Evolutionary conservation across 2,113 vertebrate genomes (phyloP).

Genomic region (Tautogolabrus adspersus): DNA sequence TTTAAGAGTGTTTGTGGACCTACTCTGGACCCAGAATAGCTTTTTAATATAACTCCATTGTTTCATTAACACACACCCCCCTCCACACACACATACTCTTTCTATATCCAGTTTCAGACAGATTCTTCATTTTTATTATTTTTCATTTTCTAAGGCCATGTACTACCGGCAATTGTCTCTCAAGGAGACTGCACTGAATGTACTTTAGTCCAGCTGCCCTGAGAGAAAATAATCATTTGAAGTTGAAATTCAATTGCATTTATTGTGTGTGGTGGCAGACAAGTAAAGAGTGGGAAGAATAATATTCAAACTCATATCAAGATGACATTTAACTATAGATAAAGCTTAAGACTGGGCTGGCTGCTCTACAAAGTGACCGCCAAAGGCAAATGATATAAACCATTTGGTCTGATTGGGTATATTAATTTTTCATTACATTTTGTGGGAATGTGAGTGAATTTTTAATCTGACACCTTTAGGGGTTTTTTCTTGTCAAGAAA

Average conservation of each 20-base stretch:
- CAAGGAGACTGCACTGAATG: constrained; percentile 46
- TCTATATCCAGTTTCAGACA: constrained; percentile 13
- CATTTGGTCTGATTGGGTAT: background rate
- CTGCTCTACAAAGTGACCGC: background rate
- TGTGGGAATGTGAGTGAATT: background rate
- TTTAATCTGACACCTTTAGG: background rate
- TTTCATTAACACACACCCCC: background rate
- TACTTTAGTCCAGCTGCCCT: constrained; percentile 19
- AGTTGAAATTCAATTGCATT: constrained; percentile 26
- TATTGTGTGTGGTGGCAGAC: background rate
- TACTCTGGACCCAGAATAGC: constrained; percentile 15
- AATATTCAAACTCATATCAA: background rate
- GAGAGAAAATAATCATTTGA: constrained; percentile 25
- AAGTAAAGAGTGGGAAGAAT: background rate
- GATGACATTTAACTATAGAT: background rate
- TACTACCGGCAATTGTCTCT: constrained; percentile 26
- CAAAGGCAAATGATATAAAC: too few species aligned
- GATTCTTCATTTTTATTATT: constrained; percentile 5
- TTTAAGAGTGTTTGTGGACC: constrained; percentile 13
- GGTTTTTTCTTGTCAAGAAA: background rate
- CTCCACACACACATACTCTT: background rate
- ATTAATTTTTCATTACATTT: too few species aligned
- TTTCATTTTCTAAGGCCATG: constrained; percentile 29
- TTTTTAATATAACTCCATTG: constrained; percentile 26
- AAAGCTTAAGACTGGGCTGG: too few species aligned